Evolutionary conservation across 2,113 vertebrate species (phyloP), one percentile per base, ranked within the genome.

Genomic region (Egretta garzetta): DNA sequence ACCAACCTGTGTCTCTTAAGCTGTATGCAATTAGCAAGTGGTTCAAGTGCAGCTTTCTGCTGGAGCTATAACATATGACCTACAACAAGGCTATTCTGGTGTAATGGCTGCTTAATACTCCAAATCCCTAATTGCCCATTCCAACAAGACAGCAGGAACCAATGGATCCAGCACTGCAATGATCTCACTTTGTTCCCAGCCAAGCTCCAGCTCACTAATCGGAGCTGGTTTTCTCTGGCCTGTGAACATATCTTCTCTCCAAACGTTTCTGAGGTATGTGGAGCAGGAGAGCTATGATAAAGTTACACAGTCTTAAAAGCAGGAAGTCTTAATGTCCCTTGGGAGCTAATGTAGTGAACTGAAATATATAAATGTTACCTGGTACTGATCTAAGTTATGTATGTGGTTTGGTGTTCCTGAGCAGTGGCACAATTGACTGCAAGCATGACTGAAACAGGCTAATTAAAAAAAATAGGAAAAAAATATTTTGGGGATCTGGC

Each of bases 381-480:
- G n/a, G 12, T 14, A 37, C 28, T 62, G 17, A 52, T 20, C 53
- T 56, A 19, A 63, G 37, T 26, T 58, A 4, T 8, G 4, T 21
- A 9, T 24, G 37, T 15, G 24, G 1, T 68, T 91, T 77, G 35
- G 24, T 94, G 53, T 14, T 70, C 49, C 43, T 49, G 21, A 47
- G 37, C 37, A 82, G 39, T 52, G 23, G 7, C 2, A 0, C 12
- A 28, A 55, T n/a, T 70, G 43, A 47, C 18, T 70, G 33, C 18
- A 52, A 60, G 8, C 0, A 0, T 16, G 47, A 59, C 32, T 35
- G 12, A 74, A 87, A 66, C 2, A 12, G 14, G 11, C 0, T 67
- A 32, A 77, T 41, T 66, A 52, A 37, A 23, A 23, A 47, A 72
- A 85, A 3, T 0, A 35, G 5, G 35, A 11, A 50, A 71, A 80